Conservation (phyloP, 2,888 invertebrate species). For the Itoplectis maculator region DNA sequence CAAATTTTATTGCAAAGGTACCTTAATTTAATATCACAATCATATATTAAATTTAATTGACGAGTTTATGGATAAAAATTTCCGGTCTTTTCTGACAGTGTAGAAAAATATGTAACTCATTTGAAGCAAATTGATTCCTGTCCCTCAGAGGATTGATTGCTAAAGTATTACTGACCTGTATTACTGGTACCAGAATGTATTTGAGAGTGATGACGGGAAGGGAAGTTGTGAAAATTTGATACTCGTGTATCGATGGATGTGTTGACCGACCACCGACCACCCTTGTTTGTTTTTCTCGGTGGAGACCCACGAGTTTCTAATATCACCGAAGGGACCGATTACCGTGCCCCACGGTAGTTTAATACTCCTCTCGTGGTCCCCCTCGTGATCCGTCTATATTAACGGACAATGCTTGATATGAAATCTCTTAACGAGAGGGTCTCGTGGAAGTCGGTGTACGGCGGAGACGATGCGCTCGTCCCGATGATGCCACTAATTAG, state of each 20-base stretch:
- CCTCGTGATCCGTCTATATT: conserved; percentile 48
- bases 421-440: conserved; percentile 62
- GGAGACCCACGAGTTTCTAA: background rate
- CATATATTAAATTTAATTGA: too few species aligned
- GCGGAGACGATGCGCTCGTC: conserved; percentile 45
- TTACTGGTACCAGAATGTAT: background rate
- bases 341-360: conserved; percentile 17
- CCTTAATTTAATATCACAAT: too few species aligned
- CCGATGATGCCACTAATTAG: conserved; percentile 75
- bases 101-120: background rate
- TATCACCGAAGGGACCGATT: conserved; percentile 34
- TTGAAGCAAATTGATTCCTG: background rate
- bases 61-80: too few species aligned
- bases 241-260: conserved; percentile 11
- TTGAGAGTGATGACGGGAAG: background rate
- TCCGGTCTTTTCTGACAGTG: too few species aligned
- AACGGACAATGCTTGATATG: conserved; percentile 60
- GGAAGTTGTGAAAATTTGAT: background rate
- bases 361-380: conserved; percentile 30
- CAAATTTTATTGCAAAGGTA: too few species aligned
- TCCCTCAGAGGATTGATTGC: too few species aligned
- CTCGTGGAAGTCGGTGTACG: conserved; percentile 32
- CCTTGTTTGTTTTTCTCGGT: conserved; percentile 18
- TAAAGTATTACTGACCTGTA: background rate
- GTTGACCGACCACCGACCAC: background rate